A percentile compares a stretch with the other conserved stretches of the same genome.
These are phyloP conservation scores for Camptogramma bilineatum DNA, from an alignment of 2,888 invertebrate species.

Conservation along the genomic window DNA sequence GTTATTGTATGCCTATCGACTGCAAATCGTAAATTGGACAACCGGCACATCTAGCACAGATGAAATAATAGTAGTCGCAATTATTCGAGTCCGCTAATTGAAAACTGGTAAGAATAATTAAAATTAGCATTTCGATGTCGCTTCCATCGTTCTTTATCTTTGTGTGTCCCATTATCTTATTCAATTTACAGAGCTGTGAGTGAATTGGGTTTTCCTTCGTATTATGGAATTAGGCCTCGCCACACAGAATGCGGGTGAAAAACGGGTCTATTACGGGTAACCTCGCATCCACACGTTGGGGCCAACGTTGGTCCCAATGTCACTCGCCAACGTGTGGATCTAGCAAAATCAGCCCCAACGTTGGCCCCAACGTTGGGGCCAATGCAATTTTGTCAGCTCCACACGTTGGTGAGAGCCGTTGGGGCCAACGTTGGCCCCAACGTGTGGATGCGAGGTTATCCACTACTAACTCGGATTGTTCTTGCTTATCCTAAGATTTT, in stretches of 20 bases:
- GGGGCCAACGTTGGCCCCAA: too few species aligned
- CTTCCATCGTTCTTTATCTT: conserved; percentile 57
- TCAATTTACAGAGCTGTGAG: conserved; percentile 71
- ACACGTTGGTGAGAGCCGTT: too few species aligned
- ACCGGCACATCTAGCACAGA: conserved; percentile 35
- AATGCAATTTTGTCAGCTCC: too few species aligned
- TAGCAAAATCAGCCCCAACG: too few species aligned
- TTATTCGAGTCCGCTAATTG: conserved; percentile 35
- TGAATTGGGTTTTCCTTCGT: conserved; percentile 74
- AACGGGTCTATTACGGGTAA: conserved; percentile 20
- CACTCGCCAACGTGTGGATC: too few species aligned
- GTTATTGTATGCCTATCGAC: conserved; percentile 43
- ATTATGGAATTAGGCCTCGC: conserved; percentile 39
- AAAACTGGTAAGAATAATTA: conserved; percentile 50
- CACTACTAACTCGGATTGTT: not conserved
- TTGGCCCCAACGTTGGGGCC: too few species aligned
- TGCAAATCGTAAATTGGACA: conserved; percentile 43
- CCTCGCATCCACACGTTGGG: too few species aligned
- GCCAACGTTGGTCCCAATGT: too few species aligned
- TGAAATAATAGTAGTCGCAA: conserved; percentile 29
- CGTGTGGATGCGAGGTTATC: too few species aligned
- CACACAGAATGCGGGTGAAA: conserved; percentile 22
- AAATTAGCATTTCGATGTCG: conserved; percentile 52
- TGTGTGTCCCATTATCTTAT: conserved; percentile 76
- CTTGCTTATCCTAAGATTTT: too few species aligned